Base-by-base conservation (phyloP, 2,113 vertebrate genomes). In the Ammospiza caudacuta region DNA sequence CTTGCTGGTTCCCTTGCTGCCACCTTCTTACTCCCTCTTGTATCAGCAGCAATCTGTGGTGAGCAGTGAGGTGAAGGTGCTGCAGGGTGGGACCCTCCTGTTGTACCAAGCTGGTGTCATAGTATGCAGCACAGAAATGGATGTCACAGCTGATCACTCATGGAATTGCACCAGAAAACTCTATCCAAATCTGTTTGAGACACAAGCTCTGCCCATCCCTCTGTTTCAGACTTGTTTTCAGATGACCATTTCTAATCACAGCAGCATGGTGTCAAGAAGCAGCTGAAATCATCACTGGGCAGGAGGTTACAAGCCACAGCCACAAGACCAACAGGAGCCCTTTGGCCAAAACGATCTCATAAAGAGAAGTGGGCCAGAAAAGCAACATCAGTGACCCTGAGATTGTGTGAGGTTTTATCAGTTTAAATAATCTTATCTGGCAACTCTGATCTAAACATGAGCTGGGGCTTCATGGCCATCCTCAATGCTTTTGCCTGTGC, bases 361-460 rank as follows among this genome's bases (percentile, higher is more conserved):
- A 54, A 86, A 61, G 76, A 92, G 88, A 68, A 88, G 19, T 25
- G 35, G 55, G 79, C 72, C 64, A 85, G 61, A 86, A 93, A 0
- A 0, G 55, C 68, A 75, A 35, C 69, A 57, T 14, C 0, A 0
- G 24, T 83, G 92, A 92, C 80, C 73, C 35, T 57, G 72, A 70
- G 79, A 75, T 41, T 94, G 80, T 74, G 92, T 90, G 59, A 62
- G 1, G 13, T 64, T 95, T 51, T 76, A 78, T 86, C 94, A 58
- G 52, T n/a, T 94, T 72, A 77, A 96, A 94, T 80, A 88, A 92
- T 94, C 76, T 78, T 78, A 64, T 64, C 88, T 92, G 92, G 61
- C 75, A 92, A 44, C 84, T 85, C 19, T 1, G 13, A 52, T 86
- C 55, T 86, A 83, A 93, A 93, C 68, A 90, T 89, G 74, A 89